These are phyloP conservation scores for Melospiza georgiana DNA, from an alignment of 2,113 vertebrate species.

Conservation along the genomic window DNA sequence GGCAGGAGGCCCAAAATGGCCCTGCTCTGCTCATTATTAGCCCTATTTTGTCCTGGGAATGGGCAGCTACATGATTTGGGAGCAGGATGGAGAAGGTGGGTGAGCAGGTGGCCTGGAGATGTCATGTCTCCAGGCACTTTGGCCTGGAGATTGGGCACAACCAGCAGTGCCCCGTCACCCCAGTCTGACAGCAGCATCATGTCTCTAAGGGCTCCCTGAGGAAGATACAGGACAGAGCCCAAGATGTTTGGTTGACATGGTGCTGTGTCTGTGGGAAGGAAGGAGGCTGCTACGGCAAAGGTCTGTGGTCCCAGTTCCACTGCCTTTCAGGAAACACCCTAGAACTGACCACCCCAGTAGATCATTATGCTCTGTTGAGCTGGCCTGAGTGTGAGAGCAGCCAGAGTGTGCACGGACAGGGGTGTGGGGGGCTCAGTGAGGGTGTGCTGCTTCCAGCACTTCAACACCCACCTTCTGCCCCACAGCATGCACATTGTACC, in stretches of 20 bases:
- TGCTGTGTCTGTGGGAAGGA: background rate
- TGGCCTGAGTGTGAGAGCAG: accelerated
- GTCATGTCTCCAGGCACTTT: too few species aligned
- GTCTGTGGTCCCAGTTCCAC: background rate
- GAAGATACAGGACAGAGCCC: background rate
- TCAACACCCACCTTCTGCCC: background rate
- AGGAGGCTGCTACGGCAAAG: background rate
- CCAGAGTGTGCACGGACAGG: accelerated
- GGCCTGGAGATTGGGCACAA: background rate
- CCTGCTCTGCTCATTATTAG: background rate
- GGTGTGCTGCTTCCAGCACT: background rate
- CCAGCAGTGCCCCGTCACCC: background rate
- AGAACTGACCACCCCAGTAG: background rate
- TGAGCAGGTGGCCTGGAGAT: background rate
- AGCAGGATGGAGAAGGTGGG: background rate
- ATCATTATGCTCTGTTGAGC: accelerated
- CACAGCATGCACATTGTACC: accelerated
- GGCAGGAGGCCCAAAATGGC: background rate
- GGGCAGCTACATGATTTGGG: background rate
- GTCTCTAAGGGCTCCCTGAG: background rate
- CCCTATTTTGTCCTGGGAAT: background rate
- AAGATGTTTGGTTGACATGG: accelerated
- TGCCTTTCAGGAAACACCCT: background rate
- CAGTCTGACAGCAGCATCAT: accelerated
- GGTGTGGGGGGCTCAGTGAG: background rate